Conservation (phyloP, 2,113 vertebrate genomes). For the Formicarius rufipectus region DNA sequence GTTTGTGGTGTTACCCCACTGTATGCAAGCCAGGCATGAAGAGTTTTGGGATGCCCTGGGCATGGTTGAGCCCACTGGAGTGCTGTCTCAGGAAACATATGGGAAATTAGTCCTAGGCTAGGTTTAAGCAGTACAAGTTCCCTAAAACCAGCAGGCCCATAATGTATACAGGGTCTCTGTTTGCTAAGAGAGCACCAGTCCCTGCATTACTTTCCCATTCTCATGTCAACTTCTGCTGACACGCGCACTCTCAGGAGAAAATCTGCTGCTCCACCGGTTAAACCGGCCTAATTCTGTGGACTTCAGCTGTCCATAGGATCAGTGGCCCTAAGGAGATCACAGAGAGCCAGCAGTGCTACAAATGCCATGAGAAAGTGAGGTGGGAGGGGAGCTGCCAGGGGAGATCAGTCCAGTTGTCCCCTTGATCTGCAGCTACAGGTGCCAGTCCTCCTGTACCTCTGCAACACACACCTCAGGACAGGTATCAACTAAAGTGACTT, state of each 20-base stretch:
- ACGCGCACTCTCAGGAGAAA: neutral
- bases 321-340: neutral
- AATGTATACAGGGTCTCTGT: neutral
- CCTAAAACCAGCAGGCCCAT: neutral
- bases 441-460: neutral
- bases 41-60: neutral
- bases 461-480: neutral
- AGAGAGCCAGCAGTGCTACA: neutral
- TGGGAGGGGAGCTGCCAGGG: neutral
- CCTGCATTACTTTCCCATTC: neutral
- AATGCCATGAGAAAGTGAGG: neutral
- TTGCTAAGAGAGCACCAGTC: neutral
- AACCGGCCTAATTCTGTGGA: neutral
- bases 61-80: neutral
- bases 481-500: neutral
- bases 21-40: accelerated
- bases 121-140: neutral
- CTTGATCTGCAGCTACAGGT: neutral
- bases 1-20: neutral
- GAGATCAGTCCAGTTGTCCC: neutral
- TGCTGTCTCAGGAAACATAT: accelerated
- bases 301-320: neutral
- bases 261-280: conserved; percentile 15
- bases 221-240: neutral
- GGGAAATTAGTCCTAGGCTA: neutral